Conservation (phyloP, 2,113 vertebrate species). For the Otus sunia region DNA sequence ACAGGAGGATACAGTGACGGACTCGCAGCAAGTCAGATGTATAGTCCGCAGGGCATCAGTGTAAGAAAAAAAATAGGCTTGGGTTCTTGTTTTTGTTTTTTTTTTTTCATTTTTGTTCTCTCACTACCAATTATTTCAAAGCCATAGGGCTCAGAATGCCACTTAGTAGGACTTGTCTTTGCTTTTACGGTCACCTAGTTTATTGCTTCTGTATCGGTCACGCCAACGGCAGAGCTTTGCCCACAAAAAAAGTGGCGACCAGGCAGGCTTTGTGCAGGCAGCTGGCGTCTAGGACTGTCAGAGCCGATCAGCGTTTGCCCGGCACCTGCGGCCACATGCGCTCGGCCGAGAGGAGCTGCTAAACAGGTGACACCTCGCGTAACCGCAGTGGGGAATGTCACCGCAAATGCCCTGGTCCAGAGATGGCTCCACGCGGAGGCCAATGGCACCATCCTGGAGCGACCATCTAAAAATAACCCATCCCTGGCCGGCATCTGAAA, state of each 20-base stretch:
- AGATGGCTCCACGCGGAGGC: constrained; percentile 5
- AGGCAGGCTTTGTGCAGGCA: constrained; percentile 75
- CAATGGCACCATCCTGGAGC: background rate
- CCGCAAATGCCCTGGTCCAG: constrained; percentile 21
- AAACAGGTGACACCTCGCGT: constrained; percentile 86
- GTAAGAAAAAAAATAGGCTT: constrained; percentile 83
- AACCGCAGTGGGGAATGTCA: constrained; percentile 31
- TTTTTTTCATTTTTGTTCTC: constrained; percentile 47
- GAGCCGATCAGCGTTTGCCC: constrained; percentile 77
- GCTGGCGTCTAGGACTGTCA: constrained; percentile 86
- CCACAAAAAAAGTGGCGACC: constrained; percentile 62
- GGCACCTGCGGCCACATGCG: constrained; percentile 85
- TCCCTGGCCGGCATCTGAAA: background rate
- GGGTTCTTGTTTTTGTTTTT: constrained; percentile 32
- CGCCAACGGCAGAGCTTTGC: constrained; percentile 76
- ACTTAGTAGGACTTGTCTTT: constrained; percentile 85
- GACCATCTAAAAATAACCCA: constrained; percentile 19
- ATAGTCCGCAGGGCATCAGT: constrained; percentile 99
- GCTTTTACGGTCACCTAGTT: constrained; percentile 84
- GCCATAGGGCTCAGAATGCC: constrained; percentile 87
- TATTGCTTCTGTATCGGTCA: constrained; percentile 78
- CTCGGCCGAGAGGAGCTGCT: constrained; percentile 73
- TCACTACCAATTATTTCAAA: constrained; percentile 90
- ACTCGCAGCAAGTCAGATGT: constrained; percentile 98
- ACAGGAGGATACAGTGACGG: constrained; percentile 99